Evolutionary conservation across 2,797 vertebrate species (phyloP).

Genomic region (Rhinichthys osculus): DNA sequence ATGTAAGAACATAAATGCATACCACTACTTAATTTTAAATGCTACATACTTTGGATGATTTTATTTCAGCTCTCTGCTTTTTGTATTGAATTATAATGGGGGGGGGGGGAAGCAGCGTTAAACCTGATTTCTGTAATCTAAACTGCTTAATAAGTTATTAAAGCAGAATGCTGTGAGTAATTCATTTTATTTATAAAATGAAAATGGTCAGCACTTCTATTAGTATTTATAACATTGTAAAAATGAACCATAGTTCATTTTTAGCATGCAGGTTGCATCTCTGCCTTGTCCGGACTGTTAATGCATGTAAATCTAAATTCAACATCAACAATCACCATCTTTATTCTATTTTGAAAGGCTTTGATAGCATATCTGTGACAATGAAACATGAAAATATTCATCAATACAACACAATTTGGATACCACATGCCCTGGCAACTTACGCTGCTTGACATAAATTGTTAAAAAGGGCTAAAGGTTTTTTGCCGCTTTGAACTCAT

Average conservation of each 20-base stretch:
- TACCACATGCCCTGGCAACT: background rate
- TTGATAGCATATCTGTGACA: background rate
- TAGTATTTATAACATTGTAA: no score
- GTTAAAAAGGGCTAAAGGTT: background rate
- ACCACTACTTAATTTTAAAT: background rate
- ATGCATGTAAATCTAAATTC: background rate
- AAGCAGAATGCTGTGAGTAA: no score
- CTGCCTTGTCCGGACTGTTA: background rate
- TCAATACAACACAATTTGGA: background rate
- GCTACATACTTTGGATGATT: background rate
- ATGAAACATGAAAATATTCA: background rate
- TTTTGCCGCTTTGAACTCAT: background rate
- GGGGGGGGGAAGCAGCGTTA: background rate
- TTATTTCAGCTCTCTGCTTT: background rate
- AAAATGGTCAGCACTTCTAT: no score
- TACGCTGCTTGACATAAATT: background rate
- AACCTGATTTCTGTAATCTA: background rate
- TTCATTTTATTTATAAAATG: no score
- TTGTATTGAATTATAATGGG: background rate
- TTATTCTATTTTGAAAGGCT: background rate
- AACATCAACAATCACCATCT: background rate
- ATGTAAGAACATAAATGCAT: background rate
- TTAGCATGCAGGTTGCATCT: background rate
- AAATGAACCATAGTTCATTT: no score
- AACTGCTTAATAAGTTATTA: no score